A percentile compares a stretch with the other conserved stretches of the same genome.
Conservation (phyloP, 2,797 vertebrate species). For the Muscicapa striata region DNA sequence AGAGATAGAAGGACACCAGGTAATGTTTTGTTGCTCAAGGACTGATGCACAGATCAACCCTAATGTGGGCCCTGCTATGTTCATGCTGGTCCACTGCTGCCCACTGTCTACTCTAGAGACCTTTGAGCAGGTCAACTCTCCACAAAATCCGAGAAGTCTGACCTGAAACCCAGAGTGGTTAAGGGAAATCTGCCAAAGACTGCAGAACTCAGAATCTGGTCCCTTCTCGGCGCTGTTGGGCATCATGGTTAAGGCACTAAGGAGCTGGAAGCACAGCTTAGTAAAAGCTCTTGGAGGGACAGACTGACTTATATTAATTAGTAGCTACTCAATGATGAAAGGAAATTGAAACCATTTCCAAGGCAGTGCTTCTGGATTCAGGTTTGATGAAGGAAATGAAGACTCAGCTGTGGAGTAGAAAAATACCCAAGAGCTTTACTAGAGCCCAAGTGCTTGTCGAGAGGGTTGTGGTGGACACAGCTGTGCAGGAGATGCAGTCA, state of each 20-base stretch:
- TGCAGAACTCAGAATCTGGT: background rate
- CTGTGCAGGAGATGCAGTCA: background rate
- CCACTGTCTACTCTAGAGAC: background rate
- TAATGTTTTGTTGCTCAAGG: background rate
- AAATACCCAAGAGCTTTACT: background rate
- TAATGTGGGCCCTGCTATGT: background rate
- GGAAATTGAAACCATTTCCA: background rate
- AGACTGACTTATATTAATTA: slow-evolving; percentile 3
- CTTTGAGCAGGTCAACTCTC: background rate
- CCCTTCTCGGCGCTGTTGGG: background rate
- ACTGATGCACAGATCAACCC: background rate
- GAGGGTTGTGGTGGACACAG: background rate
- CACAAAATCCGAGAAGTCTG: background rate
- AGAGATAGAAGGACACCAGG: background rate
- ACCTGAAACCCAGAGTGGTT: background rate
- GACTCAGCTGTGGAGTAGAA: background rate
- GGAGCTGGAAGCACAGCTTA: background rate
- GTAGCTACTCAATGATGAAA: background rate
- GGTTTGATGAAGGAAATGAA: background rate
- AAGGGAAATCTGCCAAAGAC: background rate
- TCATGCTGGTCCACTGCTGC: background rate
- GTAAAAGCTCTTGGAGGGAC: background rate
- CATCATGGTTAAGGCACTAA: background rate
- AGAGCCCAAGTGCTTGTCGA: background rate
- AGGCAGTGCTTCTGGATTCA: background rate